Percentiles rank a stretch among this genome's conserved stretches.
These are phyloP conservation scores for Maniola hyperantus DNA, from an alignment of 2,888 invertebrate species.

Conservation along the genomic window DNA sequence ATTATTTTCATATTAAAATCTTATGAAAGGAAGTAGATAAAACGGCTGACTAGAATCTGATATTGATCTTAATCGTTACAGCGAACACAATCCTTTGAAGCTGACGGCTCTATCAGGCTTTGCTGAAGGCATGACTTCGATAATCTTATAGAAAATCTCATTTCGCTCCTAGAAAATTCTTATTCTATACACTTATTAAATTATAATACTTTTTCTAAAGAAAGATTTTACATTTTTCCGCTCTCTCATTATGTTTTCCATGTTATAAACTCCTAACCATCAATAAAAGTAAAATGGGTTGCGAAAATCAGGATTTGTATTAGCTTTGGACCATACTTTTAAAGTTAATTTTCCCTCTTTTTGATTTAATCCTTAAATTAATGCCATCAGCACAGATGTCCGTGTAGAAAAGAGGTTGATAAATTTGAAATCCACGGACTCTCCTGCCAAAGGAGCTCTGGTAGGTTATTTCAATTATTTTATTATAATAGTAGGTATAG, in stretches of 20 bases:
- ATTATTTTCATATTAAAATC: constrained; percentile 9
- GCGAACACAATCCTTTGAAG: constrained; percentile 24
- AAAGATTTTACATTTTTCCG: neutral
- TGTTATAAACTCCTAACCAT: neutral
- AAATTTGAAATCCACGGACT: too few species aligned
- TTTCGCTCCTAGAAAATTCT: constrained; percentile 21
- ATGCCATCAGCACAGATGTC: too few species aligned
- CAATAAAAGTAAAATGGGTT: too few species aligned
- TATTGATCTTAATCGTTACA: constrained; percentile 23
- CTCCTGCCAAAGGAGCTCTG: too few species aligned
- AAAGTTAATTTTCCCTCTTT: too few species aligned
- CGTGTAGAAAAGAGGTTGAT: too few species aligned
- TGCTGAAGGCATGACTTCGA: constrained; percentile 24
- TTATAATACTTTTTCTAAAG: neutral
- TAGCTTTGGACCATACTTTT: too few species aligned
- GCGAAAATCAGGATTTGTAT: too few species aligned
- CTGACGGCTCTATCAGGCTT: constrained; percentile 27
- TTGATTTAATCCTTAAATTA: too few species aligned
- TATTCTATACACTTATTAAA: constrained; percentile 15
- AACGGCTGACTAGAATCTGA: constrained; percentile 14
- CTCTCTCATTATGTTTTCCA: neutral
- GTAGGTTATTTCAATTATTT: too few species aligned
- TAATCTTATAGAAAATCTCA: constrained; percentile 26
- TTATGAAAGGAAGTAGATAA: constrained; percentile 7
- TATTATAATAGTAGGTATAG: too few species aligned